Base-by-base conservation (phyloP, 1,140 invertebrate genomes). In the Polypedilum vanderplanki region DNA sequence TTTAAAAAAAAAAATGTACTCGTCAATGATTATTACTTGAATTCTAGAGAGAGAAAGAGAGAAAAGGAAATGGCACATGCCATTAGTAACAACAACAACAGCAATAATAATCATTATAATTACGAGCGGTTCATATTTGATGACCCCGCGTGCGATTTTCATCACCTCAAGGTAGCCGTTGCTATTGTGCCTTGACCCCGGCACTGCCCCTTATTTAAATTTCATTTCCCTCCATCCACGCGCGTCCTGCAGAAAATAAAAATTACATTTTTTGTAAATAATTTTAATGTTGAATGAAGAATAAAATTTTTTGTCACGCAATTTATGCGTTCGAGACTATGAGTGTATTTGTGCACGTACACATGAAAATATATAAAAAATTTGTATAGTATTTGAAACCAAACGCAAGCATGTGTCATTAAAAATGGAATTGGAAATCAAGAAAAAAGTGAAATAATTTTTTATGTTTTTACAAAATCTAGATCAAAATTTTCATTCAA, bases 341-440 rank as follows among this genome's bases (percentile, higher is more conserved):
- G 5, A 33, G 24, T 33, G 24, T 33, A 33, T 33, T 33, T 33
- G 24, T 33, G 24, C 24, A 33, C 24, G 24, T 33, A 33, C 24
- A 33, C 24, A 33, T 33, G 24, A 3, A 33, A 3, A 33, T 33
- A 33, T 33, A 5, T n/a, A n/a, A n/a, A n/a, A n/a, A n/a, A n/a
- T n/a, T n/a, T n/a, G n/a, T n/a, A n/a, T n/a, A n/a, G n/a, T n/a
- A n/a, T n/a, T n/a, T n/a, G n/a, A n/a, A n/a, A n/a, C n/a, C n/a
- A 5, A 33, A 70, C 65, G 18, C 3, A 20, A 10, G 65, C 65
- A 70, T 70, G 65, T 70, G 65, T 70, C 65, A 70, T 70, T 70
- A 70, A 70, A 70, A 70, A 22, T 70, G 65, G 65, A 70, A 70
- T 70, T 70, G 20, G 65, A 70, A 70, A 70, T 70, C 65, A 70